phyloP scores from a whole-genome alignment of 2,797 vertebrate genomes.

The Sebastes flavidus region DNA sequence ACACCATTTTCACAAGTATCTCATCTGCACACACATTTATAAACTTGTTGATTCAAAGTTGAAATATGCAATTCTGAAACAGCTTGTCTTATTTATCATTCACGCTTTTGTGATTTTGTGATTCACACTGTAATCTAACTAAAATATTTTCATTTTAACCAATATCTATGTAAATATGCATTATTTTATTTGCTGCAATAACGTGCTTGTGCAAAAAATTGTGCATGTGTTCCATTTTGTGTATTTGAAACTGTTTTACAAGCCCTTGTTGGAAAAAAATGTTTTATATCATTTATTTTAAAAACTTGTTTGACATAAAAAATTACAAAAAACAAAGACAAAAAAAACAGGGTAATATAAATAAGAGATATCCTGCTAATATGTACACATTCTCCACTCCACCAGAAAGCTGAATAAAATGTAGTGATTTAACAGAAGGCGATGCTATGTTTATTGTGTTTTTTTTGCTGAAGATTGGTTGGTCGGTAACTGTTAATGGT shows the following conservation, averaged over 20 bases:
- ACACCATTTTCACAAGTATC: background rate
- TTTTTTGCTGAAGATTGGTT: conserved; percentile 3
- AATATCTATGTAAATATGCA: conserved; percentile 3
- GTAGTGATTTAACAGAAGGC: conserved; percentile 18
- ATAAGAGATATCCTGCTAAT: background rate
- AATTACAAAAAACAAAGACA: background rate
- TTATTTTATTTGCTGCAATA: conserved; percentile 24
- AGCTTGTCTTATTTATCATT: background rate
- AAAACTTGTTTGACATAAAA: background rate
- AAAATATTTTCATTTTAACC: conserved; percentile 48
- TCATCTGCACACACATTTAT: background rate
- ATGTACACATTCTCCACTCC: background rate
- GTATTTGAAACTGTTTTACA: conserved; percentile 2
- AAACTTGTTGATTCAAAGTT: background rate
- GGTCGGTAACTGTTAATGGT: background rate
- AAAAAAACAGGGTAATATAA: background rate
- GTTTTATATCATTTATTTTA: background rate
- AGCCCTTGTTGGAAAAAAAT: background rate
- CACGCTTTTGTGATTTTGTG: background rate
- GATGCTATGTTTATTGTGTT: conserved; percentile 1
- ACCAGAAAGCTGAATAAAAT: conserved; percentile 54
- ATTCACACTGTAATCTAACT: conserved; percentile 41
- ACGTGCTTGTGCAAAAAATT: conserved; percentile 3
- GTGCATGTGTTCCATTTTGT: background rate
- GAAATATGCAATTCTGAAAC: conserved; percentile 1